Conservation (phyloP, 2,888 invertebrate species). For the Athripsodes cinereus region DNA sequence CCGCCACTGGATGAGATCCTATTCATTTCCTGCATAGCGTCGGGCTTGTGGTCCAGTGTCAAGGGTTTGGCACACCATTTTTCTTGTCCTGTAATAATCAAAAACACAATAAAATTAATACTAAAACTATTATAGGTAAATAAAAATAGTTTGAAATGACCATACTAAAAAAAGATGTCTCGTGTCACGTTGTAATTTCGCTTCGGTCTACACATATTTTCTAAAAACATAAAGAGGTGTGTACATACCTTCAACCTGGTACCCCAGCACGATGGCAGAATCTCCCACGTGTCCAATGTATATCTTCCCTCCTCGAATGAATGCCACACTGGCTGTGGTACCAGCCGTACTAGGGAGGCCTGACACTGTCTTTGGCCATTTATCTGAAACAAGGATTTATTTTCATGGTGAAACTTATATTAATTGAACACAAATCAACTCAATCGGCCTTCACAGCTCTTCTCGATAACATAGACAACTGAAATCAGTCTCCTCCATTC, state of each 20-base stretch:
- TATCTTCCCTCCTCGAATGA: conserved; percentile 88
- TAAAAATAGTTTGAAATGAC: too few species aligned
- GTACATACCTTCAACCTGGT: conserved; percentile 59
- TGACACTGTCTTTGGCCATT: conserved; percentile 94
- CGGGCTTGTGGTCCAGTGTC: conserved; percentile 94
- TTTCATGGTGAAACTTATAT: too few species aligned
- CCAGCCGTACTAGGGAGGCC: conserved; percentile 96
- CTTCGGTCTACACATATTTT: background rate
- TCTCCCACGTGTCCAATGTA: conserved; percentile 99
- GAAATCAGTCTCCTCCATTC: too few species aligned
- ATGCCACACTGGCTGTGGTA: conserved; percentile 93
- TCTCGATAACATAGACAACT: too few species aligned
- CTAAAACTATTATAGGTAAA: background rate
- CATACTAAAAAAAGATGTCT: background rate
- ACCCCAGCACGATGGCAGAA: conserved; percentile 88
- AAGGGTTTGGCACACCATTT: conserved; percentile 77
- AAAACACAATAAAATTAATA: conserved; percentile 34
- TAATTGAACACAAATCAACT: too few species aligned
- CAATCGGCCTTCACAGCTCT: too few species aligned
- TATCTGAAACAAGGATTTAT: conserved; percentile 52
- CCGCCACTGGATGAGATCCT: conserved; percentile 80
- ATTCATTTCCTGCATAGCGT: conserved; percentile 73
- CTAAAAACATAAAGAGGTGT: background rate
- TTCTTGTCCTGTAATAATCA: conserved; percentile 50
- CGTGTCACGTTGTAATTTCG: background rate